Percentiles rank a stretch among this genome's conserved stretches.
Conservation (phyloP, 2,888 invertebrate species). For the Pristionchus mayeri region DNA sequence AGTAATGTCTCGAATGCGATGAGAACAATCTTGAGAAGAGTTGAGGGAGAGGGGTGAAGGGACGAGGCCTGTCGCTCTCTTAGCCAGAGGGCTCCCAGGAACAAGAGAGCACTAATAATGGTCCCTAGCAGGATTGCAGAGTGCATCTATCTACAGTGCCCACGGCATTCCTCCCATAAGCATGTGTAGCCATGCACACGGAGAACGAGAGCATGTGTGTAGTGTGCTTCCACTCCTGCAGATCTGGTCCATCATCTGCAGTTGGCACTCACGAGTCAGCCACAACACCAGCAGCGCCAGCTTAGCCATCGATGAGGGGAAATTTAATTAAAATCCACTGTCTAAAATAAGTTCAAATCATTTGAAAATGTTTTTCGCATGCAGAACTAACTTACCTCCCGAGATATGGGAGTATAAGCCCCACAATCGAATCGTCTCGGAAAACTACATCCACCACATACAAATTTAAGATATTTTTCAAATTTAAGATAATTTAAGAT, state of each 20-base stretch:
- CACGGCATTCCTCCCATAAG: conserved; percentile 30
- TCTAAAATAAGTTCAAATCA: no score
- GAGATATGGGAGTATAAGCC: no score
- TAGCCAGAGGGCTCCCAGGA: conserved; percentile 36
- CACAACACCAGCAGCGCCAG: conserved; percentile 13
- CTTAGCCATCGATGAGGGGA: no score
- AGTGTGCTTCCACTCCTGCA: not conserved
- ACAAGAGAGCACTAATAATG: conserved; percentile 16
- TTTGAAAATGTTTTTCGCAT: no score
- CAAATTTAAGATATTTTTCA: no score
- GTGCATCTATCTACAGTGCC: conserved; percentile 3
- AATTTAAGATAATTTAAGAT: no score
- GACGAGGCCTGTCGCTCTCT: not conserved
- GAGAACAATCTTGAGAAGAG: conserved; percentile 16
- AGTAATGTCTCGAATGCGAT: not conserved
- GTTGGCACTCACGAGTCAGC: conserved; percentile 13
- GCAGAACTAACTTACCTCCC: no score
- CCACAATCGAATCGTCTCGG: no score
- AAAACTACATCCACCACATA: no score
- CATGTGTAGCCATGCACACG: conserved; percentile 44
- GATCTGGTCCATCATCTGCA: conserved; percentile 31
- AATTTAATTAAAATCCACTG: no score
- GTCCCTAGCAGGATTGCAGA: not conserved
- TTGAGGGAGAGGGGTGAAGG: not conserved
- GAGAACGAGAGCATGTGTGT: conserved; percentile 2